Base-by-base conservation (phyloP, 2,888 invertebrate species). In the Sminthurinus aureus region DNA sequence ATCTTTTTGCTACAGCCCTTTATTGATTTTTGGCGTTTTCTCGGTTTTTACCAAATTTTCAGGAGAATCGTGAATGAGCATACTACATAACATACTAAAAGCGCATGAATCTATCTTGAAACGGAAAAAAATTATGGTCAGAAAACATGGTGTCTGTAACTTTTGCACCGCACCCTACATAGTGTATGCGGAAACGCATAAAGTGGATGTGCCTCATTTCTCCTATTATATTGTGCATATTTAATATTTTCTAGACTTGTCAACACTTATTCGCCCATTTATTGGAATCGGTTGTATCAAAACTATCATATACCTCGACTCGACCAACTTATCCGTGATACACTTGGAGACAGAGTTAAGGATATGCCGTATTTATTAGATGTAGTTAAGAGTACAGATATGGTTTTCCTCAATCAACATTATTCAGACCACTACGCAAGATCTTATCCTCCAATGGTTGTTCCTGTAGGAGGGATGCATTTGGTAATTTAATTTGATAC, bases 391-490 rank as follows among this genome's bases (percentile, higher is more conserved):
- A 64, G 24, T 3, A 73, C 66, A 9, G 81, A 73, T 15, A 58
- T 83, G 18, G n/a, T 73, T 24, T 24, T 77, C 12, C 38, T 83
- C 0, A 78, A 83, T 73, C 78, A 78, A 38, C 78, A 78, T 58
- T 79, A 71, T 12, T 83, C 83, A 0, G 83, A 83, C 24, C 78
- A 71, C n/a, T 83, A 69, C 26, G 78, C 83, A 0, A 51, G 78
- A 38, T 58, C 78, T 6, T 79, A 58, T 52, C 83, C 83, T n/a
- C 83, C 83, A 9, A 78, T 78, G 13, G 73, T 83, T 12, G 52
- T 83, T 38, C 78, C 52, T 69, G 83, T 83, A 11, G 83, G 83
- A 2, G 83, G 83, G 15, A 77, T 83, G 77, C 83, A 83, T 20
- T 79, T 79, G 15, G 38, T 38, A 38, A 38, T n/a, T n/a, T 75